Evolutionary conservation across 2,888 invertebrate species (phyloP).

Genomic region (Parasteatoda lunata): DNA sequence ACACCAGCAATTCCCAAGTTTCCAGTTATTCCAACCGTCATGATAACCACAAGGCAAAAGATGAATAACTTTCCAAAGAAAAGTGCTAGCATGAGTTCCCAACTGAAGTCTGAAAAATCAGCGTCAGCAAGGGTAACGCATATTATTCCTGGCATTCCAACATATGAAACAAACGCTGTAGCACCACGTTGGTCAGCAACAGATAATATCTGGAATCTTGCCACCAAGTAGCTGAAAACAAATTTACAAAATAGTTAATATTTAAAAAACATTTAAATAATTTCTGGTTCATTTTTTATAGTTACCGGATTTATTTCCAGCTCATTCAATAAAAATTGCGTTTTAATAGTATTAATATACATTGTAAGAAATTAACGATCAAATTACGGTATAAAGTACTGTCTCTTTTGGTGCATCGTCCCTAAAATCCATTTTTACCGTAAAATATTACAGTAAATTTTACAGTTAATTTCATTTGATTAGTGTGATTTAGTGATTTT

Average conservation of each 20-base stretch:
- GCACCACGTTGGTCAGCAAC: slow-evolving; percentile 38
- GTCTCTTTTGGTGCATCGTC: too few relatives aligned
- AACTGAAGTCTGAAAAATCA: slow-evolving; percentile 31
- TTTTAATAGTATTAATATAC: too few relatives aligned
- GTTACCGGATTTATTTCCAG: too few relatives aligned
- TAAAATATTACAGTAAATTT: too few relatives aligned
- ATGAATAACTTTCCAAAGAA: slow-evolving; percentile 38
- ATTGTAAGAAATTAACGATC: too few relatives aligned
- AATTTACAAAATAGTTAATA: neutral
- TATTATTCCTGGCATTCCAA: slow-evolving; percentile 57
- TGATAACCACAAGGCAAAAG: slow-evolving; percentile 30
- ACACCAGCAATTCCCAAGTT: slow-evolving; percentile 31
- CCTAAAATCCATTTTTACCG: too few relatives aligned
- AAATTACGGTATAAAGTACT: too few relatives aligned
- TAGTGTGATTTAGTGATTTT: too few relatives aligned
- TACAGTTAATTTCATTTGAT: too few relatives aligned
- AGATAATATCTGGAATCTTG: slow-evolving; percentile 26
- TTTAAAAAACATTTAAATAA: neutral
- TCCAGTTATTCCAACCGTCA: neutral
- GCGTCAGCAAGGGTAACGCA: slow-evolving; percentile 41
- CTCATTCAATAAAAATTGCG: too few relatives aligned
- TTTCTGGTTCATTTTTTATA: too few relatives aligned
- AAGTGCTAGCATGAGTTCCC: slow-evolving; percentile 48
- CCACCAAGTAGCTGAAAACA: slow-evolving; percentile 36
- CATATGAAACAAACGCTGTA: slow-evolving; percentile 28